A percentile compares a stretch with the other conserved stretches of the same genome.
These are phyloP conservation scores for Drosophila leonis DNA, from an alignment of 2,888 invertebrate genomes.

Conservation along the genomic window DNA sequence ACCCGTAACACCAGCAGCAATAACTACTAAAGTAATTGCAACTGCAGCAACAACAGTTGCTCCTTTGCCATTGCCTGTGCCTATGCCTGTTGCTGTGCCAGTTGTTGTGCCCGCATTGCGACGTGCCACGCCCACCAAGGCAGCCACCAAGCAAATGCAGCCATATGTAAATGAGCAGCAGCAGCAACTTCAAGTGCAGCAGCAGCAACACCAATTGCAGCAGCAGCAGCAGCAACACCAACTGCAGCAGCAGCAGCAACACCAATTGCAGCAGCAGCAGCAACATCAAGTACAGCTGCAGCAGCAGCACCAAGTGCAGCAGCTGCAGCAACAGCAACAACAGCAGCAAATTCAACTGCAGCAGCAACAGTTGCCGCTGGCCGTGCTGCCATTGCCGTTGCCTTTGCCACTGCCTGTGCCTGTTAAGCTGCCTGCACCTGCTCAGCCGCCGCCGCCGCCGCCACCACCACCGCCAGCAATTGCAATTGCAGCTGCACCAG, in stretches of 20 bases:
- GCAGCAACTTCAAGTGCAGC: conserved; percentile 6
- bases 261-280: background rate
- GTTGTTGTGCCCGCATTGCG: conserved; percentile 16
- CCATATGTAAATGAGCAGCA: conserved; percentile 8
- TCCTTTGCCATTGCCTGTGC: conserved; percentile 6
- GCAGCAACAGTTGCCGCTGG: conserved; percentile 22
- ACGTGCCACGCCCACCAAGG: conserved; percentile 63
- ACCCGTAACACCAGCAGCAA: background rate
- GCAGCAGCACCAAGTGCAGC: background rate
- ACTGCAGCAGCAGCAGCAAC: background rate
- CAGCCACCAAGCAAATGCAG: conserved; percentile 66
- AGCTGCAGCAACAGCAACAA: conserved; percentile 2
- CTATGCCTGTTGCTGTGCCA: background rate
- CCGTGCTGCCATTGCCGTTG: conserved; percentile 6
- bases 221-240: background rate
- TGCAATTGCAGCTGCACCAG: conserved; percentile 11
- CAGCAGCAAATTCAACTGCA: too few relatives aligned
- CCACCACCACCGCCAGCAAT: conserved; percentile 10
- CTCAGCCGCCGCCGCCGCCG: conserved; percentile 1
- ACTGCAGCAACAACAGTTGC: background rate
- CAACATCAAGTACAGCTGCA: background rate
- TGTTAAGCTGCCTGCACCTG: conserved; percentile 15
- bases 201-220: background rate
- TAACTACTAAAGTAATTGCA: background rate
- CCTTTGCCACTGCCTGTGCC: conserved; percentile 13